Evolutionary conservation across 64 coral and sea anemone genomes (phyloP).

Genomic region (Hydrozoanthus tunicans): DNA sequence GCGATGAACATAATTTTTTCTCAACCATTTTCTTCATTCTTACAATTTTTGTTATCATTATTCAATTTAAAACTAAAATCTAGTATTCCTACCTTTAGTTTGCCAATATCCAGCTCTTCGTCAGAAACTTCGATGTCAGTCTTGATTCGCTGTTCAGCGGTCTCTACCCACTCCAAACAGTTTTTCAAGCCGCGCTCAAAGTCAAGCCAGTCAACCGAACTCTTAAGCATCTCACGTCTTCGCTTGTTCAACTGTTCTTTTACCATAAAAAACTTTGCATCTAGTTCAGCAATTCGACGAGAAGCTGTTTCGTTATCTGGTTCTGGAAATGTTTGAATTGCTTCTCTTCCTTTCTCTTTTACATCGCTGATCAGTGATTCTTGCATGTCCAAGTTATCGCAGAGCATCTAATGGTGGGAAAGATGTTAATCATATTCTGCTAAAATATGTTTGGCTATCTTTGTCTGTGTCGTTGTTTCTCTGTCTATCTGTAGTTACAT

Average conservation of each 20-base stretch:
- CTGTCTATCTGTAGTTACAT: too few relatives aligned
- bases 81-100: conserved; percentile 61
- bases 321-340: conserved; percentile 59
- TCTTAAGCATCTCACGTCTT: conserved; percentile 70
- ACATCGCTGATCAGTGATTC: conserved; percentile 72
- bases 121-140: conserved; percentile 58
- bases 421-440: too few relatives aligned
- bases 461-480: too few relatives aligned
- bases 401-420: conserved; percentile 60
- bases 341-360: conserved; percentile 65
- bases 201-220: conserved; percentile 86
- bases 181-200: conserved; percentile 73
- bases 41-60: background rate
- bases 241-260: conserved; percentile 76
- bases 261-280: conserved; percentile 61
- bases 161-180: conserved; percentile 72
- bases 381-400: conserved; percentile 86
- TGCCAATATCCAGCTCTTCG: conserved; percentile 54
- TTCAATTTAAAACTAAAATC: background rate
- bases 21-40: background rate
- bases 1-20: too few relatives aligned
- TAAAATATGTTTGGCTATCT: too few relatives aligned
- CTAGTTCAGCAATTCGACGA: conserved; percentile 53
- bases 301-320: conserved; percentile 55
- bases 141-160: conserved; percentile 57